Evolutionary conservation across 2,797 vertebrate genomes (phyloP).

Genomic region (Rhynchonycteris naso): DNA sequence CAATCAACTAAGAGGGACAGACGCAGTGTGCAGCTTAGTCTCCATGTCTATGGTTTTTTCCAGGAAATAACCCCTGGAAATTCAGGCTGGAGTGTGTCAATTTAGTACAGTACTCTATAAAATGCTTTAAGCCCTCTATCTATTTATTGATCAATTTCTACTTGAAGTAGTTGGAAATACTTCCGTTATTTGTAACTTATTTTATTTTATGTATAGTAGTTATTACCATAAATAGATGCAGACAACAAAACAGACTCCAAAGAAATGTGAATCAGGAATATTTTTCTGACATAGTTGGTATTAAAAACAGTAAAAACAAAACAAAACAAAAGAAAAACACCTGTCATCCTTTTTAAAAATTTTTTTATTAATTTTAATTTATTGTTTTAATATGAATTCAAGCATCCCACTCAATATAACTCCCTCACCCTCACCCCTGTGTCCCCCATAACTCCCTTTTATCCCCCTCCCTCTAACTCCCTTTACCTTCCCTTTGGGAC

Average conservation of each 20-base stretch:
- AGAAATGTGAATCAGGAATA: not conserved
- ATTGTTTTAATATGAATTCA: no score
- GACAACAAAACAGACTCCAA: not conserved
- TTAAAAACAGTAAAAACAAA: not conserved
- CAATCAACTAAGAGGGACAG: not conserved
- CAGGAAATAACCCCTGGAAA: not conserved
- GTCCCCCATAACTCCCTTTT: no score
- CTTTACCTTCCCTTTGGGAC: no score
- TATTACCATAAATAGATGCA: not conserved
- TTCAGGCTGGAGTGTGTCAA: not conserved
- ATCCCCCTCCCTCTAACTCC: no score
- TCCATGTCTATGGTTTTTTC: not conserved
- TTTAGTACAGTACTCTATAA: not conserved
- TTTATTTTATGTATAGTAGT: not conserved
- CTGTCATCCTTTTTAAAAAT: no score
- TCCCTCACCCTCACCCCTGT: no score
- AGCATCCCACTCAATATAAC: no score
- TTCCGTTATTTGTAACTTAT: not conserved
- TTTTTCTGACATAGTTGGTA: not conserved
- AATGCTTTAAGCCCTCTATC: not conserved
- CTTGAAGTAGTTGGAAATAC: not conserved
- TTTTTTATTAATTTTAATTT: no score
- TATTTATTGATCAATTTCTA: not conserved
- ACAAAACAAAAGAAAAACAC: no score
- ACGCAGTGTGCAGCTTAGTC: not conserved